These are phyloP conservation scores for Delphinapterus leucas DNA, from an alignment of 2,113 vertebrate species.

Conservation along the genomic window DNA sequence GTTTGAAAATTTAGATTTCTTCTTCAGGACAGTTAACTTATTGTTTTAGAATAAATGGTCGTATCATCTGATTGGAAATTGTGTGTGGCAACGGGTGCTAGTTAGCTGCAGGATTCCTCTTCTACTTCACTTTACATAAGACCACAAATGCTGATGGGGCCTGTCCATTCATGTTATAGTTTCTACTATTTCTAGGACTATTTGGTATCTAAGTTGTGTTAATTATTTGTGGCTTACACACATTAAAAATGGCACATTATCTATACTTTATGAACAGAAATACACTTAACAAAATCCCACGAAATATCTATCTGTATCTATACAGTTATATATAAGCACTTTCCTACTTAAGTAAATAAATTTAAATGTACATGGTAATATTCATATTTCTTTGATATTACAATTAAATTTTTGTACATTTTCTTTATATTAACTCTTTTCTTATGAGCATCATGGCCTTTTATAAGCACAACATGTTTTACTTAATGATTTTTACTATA, in stretches of 20 bases:
- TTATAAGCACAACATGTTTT: slow-evolving; percentile 4
- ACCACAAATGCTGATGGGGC: neutral
- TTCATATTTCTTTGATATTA: neutral
- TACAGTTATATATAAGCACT: neutral
- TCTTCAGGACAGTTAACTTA: neutral
- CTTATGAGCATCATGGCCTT: slow-evolving; percentile 7
- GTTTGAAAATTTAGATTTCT: slow-evolving; percentile 33
- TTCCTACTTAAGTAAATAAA: slow-evolving; percentile 24
- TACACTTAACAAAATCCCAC: neutral
- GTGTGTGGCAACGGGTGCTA: neutral
- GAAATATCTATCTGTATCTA: neutral
- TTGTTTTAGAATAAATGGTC: slow-evolving; percentile 10
- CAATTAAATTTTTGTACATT: slow-evolving; percentile 2
- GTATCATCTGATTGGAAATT: neutral
- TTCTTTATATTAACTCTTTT: slow-evolving; percentile 33
- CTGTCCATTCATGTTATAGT: neutral
- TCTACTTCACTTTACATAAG: neutral
- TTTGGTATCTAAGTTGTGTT: neutral
- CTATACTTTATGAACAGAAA: neutral
- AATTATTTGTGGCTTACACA: neutral
- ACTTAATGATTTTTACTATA: neutral
- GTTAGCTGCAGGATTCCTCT: neutral
- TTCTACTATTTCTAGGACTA: neutral
- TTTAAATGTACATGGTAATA: neutral
- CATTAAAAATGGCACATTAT: neutral